Base-by-base conservation (phyloP, 35 echinoderm and acorn worm species). In the Acanthaster planci region DNA sequence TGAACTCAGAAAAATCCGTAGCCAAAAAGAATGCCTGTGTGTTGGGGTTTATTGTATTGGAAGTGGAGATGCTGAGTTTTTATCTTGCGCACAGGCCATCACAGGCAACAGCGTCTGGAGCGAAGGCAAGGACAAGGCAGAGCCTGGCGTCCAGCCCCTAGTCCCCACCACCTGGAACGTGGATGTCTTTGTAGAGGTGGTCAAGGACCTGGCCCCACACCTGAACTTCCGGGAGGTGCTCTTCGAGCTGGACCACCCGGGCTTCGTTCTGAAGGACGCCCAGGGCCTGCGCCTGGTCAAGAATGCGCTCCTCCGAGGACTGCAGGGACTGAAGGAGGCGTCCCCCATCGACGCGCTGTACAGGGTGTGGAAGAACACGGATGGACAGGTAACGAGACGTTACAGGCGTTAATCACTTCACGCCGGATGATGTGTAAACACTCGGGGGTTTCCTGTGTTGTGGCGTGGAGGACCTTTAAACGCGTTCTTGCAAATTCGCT, bases 151-250 rank as follows among this genome's bases (percentile, higher is more conserved):
- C 8, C 86, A 88, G 38, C 42, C 42, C n/a, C n/a, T n/a, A n/a
- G n/a, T n/a, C n/a, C 38, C 55, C 5, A 76, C 60, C 39, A 87
- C 95, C 0, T 97, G 95, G 95, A 92, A 97, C 54, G 88, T 93
- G 1, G 90, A 92, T 37, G 81, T 87, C 42, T 97, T 97, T 67
- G 88, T 97, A 3, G 91, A 97, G 35, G 91, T 90, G 16, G 83
- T 97, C 17, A 87, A 80, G 15, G 95, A 97, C 51, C 56, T 90
- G 23, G 91, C 95, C 21, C 91, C 95, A 36, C 95, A 93, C 37
- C 86, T 97, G 72, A 93, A 97, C 84, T 97, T 92, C 80, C 81
- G 85, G 26, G 95, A 93, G 60, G 95, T 97, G 15, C 78, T 92
- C 64, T 77, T 85, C 38, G 95, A 90, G 76, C 68, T 97, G 75